phyloP scores from a whole-genome alignment of 2,113 vertebrate species.

The Todiramphus saurophagus region DNA sequence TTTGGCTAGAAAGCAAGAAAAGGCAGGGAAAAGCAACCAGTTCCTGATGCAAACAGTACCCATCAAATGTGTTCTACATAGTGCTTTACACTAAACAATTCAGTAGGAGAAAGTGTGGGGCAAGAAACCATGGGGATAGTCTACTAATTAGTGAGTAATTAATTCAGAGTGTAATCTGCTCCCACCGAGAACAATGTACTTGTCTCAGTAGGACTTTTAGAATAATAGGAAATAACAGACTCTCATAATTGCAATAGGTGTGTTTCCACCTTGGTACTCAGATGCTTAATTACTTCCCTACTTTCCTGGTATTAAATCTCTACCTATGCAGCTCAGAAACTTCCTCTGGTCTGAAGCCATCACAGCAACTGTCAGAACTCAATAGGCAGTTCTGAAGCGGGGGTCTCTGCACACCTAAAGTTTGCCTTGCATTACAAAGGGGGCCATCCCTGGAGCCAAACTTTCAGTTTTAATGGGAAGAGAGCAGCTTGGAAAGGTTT shows the following conservation, averaged over 20 bases:
- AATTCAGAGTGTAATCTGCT: slow-evolving; percentile 26
- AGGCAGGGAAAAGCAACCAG: neutral
- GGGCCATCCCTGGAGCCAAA: neutral
- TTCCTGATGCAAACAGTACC: neutral
- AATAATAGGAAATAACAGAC: slow-evolving; percentile 34
- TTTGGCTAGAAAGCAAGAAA: neutral
- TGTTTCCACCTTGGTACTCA: neutral
- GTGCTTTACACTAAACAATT: slow-evolving; percentile 10
- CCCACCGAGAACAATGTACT: slow-evolving; percentile 31
- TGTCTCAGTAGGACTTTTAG: slow-evolving; percentile 26
- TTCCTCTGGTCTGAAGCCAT: neutral
- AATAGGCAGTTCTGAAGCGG: neutral
- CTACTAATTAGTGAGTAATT: slow-evolving; percentile 40
- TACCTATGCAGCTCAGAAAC: neutral
- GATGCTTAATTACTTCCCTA: slow-evolving; percentile 15
- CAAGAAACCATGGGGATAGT: neutral
- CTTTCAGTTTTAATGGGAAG: neutral
- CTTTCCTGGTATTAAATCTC: neutral
- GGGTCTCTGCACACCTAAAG: neutral
- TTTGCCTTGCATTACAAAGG: neutral
- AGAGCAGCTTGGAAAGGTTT: neutral
- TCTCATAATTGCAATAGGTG: slow-evolving; percentile 8
- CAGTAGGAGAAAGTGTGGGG: slow-evolving; percentile 30
- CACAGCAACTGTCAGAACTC: neutral
- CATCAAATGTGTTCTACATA: neutral